These are phyloP conservation scores for Perognathus longimembris DNA, from an alignment of 2,113 vertebrate genomes.

Conservation along the genomic window DNA sequence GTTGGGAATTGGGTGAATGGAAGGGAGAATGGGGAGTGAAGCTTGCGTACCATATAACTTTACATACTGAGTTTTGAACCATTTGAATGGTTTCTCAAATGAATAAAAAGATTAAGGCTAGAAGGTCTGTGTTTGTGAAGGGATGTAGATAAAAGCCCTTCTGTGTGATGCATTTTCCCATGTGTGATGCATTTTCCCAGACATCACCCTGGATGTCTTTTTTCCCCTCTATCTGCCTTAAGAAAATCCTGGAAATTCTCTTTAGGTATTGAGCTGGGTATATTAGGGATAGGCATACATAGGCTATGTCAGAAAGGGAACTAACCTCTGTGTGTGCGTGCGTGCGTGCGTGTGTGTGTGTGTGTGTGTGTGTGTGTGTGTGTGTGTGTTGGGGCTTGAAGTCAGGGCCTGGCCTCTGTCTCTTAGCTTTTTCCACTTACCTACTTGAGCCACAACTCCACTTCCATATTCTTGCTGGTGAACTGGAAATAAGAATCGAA, in stretches of 20 bases:
- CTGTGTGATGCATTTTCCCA: constrained; percentile 31
- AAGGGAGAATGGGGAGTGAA: neutral
- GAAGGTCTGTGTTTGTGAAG: neutral
- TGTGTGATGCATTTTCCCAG: too few species aligned
- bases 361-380: neutral
- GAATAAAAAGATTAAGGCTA: constrained; percentile 15
- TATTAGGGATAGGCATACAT: neutral
- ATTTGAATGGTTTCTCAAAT: neutral
- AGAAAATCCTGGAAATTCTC: constrained; percentile 60
- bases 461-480: too few species aligned
- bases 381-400: too few species aligned
- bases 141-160: constrained; percentile 9
- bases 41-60: neutral
- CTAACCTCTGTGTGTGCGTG: too few species aligned
- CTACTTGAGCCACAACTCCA: too few species aligned
- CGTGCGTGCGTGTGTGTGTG: too few species aligned
- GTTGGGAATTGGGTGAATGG: neutral
- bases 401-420: too few species aligned
- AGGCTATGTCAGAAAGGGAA: constrained; percentile 12
- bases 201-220: constrained; percentile 1
- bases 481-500: too few species aligned
- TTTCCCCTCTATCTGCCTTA: constrained; percentile 36
- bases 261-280: neutral
- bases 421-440: too few species aligned
- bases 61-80: constrained; percentile 21